Conservation (phyloP, 2,113 vertebrate species). For the Anolis sagrei region DNA sequence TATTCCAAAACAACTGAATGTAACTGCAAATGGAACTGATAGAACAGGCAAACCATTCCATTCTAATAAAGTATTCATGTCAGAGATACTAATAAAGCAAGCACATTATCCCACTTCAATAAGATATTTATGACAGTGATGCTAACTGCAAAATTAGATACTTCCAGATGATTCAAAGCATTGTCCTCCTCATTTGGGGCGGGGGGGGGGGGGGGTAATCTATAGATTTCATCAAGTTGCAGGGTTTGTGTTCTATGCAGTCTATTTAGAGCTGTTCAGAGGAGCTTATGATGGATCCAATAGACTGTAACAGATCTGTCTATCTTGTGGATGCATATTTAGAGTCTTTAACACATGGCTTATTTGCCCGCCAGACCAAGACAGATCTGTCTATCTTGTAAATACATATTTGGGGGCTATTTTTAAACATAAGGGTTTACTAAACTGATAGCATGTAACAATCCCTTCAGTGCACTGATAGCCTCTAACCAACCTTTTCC, state of each 20-base stretch:
- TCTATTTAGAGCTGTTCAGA: slow-evolving; percentile 15
- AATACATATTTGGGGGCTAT: slow-evolving; percentile 57
- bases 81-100: slow-evolving; percentile 9
- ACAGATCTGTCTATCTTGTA: slow-evolving; percentile 58
- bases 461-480: slow-evolving; percentile 59
- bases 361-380: slow-evolving; percentile 56
- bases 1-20: neutral
- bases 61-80: slow-evolving; percentile 25
- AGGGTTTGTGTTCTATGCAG: neutral
- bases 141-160: neutral
- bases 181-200: neutral
- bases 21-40: no score
- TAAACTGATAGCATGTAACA: slow-evolving; percentile 60
- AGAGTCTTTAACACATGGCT: slow-evolving; percentile 46
- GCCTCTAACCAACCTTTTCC: slow-evolving; percentile 27
- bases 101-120: neutral
- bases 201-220: neutral
- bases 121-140: slow-evolving; percentile 29
- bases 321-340: slow-evolving; percentile 39
- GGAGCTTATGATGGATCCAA: neutral
- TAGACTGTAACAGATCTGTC: slow-evolving; percentile 28
- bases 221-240: no score
- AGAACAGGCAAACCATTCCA: neutral
- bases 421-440: slow-evolving; percentile 57
- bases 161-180: neutral